These are phyloP conservation scores for Campoletis raptor DNA, from an alignment of 2,888 invertebrate genomes.

Conservation along the genomic window DNA sequence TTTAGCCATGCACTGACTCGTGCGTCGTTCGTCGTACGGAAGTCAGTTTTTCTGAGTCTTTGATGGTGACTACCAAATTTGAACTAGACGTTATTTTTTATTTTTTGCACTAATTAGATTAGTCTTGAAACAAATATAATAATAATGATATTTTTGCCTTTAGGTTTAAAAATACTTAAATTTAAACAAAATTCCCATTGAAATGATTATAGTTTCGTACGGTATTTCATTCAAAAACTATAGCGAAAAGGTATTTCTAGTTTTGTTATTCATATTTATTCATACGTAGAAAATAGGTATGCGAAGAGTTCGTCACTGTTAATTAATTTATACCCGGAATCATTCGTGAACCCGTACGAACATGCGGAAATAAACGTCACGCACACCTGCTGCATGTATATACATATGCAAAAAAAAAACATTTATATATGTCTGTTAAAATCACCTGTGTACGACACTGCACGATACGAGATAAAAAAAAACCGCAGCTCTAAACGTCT, in stretches of 20 bases:
- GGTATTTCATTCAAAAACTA: background rate
- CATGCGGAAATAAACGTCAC: constrained; percentile 30
- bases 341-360: constrained; percentile 15
- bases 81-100: background rate
- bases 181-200: background rate
- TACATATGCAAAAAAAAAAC: background rate
- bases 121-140: background rate
- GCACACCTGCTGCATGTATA: background rate
- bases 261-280: background rate
- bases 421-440: background rate
- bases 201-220: background rate
- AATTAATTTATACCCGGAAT: constrained; percentile 29
- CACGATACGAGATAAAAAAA: constrained; percentile 15
- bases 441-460: background rate
- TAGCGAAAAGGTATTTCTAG: background rate
- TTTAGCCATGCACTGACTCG: too few species aligned
- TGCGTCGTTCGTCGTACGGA: too few species aligned
- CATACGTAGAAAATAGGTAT: constrained; percentile 2
- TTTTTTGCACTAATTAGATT: background rate
- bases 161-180: background rate
- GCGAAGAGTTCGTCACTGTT: constrained; percentile 9
- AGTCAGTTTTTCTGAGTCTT: too few species aligned
- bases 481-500: constrained; percentile 11
- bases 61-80: background rate
- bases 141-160: background rate